A percentile compares a stretch with the other conserved stretches of the same genome.
These are phyloP conservation scores for Epinotia nisella DNA, from an alignment of 2,888 invertebrate genomes.

Conservation along the genomic window DNA sequence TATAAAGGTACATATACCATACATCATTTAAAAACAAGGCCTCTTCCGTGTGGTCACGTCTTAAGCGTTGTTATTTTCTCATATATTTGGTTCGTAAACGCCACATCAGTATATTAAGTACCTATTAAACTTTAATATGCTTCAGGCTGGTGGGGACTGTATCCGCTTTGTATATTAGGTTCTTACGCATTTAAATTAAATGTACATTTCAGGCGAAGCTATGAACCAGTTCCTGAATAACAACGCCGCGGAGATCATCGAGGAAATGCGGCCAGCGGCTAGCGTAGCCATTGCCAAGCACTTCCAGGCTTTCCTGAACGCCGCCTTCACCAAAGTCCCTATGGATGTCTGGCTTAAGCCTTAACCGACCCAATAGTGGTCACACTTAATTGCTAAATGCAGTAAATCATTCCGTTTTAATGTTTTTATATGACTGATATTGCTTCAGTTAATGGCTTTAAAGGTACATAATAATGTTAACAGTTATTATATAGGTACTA, in stretches of 20 bases:
- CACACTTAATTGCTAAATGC: background rate
- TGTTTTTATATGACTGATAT: conserved; percentile 5
- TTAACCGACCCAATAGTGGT: conserved; percentile 51
- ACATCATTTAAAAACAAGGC: too few species aligned
- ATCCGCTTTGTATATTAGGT: too few species aligned
- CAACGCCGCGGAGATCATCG: conserved; percentile 91
- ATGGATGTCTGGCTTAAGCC: conserved; percentile 88
- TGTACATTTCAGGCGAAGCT: conserved; percentile 86
- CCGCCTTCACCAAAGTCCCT: conserved; percentile 89
- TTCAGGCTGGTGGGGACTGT: too few species aligned
- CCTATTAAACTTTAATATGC: too few species aligned
- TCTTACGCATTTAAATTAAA: background rate
- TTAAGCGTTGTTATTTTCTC: too few species aligned
- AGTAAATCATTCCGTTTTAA: background rate
- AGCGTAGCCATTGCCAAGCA: conserved; percentile 88
- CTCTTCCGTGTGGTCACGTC: too few species aligned
- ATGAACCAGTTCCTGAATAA: conserved; percentile 94
- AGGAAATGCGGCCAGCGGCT: conserved; percentile 92
- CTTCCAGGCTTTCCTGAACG: conserved; percentile 89
- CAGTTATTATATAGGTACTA: background rate
- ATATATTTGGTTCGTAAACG: too few species aligned
- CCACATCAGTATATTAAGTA: too few species aligned
- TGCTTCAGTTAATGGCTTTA: conserved; percentile 19
- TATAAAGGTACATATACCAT: too few species aligned
- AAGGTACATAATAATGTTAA: conserved; percentile 10